Evolutionary conservation across 2,888 invertebrate genomes (phyloP).

Genomic region (Tuta absoluta): DNA sequence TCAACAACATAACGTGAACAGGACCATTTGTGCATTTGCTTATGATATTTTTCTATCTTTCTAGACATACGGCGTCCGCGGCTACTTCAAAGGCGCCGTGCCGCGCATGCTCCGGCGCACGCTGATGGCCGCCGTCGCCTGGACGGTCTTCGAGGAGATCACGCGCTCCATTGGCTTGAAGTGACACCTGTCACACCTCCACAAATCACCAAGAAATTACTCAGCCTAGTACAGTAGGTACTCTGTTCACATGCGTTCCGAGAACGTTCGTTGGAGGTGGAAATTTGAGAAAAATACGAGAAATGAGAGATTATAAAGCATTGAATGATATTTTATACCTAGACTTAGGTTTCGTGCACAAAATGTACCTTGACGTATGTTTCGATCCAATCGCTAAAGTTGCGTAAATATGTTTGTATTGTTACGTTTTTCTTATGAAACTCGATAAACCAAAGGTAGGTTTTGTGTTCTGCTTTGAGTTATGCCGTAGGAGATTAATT

Average conservation of each 20-base stretch:
- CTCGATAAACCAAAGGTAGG: too few species aligned
- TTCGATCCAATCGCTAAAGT: too few species aligned
- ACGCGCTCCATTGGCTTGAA: conserved; percentile 83
- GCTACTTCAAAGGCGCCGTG: conserved; percentile 92
- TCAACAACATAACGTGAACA: too few species aligned
- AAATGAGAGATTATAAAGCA: too few species aligned
- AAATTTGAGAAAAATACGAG: too few species aligned
- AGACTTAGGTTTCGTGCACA: too few species aligned
- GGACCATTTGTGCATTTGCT: too few species aligned
- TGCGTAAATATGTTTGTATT: too few species aligned
- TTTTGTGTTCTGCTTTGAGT: not conserved
- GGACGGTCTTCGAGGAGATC: conserved; percentile 96
- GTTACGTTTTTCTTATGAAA: too few species aligned
- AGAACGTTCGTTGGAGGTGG: not conserved
- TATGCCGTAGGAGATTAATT: not conserved
- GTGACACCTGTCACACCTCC: conserved; percentile 49
- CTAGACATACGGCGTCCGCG: conserved; percentile 84
- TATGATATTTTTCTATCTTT: conserved; percentile 43
- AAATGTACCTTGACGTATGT: too few species aligned
- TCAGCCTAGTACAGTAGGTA: not conserved
- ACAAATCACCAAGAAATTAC: not conserved
- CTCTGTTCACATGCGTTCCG: conserved; percentile 11
- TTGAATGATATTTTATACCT: too few species aligned
- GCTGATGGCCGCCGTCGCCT: conserved; percentile 93
- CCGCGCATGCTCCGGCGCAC: conserved; percentile 92